Conservation (phyloP, 2,888 invertebrate genomes). For the Gasteruption jaculator region DNA sequence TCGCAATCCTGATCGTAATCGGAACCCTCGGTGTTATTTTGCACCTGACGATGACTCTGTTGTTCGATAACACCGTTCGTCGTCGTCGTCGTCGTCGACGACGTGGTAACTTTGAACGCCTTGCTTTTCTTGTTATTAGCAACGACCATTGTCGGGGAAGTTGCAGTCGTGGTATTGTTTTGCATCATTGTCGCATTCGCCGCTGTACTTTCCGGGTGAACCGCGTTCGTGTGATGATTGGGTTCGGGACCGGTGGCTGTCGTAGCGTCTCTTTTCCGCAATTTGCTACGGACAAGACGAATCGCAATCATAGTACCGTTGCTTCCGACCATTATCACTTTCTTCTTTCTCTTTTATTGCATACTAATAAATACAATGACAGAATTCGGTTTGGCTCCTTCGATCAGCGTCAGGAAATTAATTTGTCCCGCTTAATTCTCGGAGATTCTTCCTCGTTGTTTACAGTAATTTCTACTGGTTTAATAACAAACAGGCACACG, state of each 20-base stretch:
- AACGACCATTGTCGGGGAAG: constrained; percentile 10
- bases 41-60: neutral
- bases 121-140: constrained; percentile 13
- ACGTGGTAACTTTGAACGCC: constrained; percentile 29
- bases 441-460: too few relatives aligned
- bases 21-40: neutral
- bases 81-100: constrained; percentile 20
- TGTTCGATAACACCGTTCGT: constrained; percentile 20
- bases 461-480: too few relatives aligned
- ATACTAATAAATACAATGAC: constrained; percentile 44
- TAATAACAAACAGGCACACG: constrained; percentile 2
- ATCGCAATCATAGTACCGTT: constrained; percentile 84
- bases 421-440: constrained; percentile 35
- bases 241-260: constrained; percentile 56
- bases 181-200: constrained; percentile 17
- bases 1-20: constrained; percentile 10
- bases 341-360: constrained; percentile 54
- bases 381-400: too few relatives aligned
- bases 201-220: constrained; percentile 57
- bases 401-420: constrained; percentile 35
- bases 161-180: constrained; percentile 23
- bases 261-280: constrained; percentile 83
- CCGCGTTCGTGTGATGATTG: constrained; percentile 53
- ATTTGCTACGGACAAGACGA: constrained; percentile 87
- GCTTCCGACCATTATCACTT: constrained; percentile 86